Conservation (phyloP, 2,113 vertebrate species). For the Seriola rivoliana region DNA sequence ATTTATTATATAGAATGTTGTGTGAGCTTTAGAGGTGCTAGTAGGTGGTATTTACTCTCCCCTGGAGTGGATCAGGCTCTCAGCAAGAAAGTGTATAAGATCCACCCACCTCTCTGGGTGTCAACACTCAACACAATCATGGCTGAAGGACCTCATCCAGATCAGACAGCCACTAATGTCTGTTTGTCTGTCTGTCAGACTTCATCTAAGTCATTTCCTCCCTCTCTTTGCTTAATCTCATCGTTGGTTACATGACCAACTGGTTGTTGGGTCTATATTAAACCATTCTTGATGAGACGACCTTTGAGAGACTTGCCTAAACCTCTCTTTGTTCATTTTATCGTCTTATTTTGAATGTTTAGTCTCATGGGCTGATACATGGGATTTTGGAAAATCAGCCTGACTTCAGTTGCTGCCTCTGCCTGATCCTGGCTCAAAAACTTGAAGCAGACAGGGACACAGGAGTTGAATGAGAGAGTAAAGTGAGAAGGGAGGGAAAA, state of each 20-base stretch:
- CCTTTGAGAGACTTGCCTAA: background rate
- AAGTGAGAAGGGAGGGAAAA: conserved; percentile 42
- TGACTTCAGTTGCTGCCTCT: background rate
- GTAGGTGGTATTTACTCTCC: too few relatives aligned
- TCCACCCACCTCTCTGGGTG: background rate
- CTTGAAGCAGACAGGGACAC: conserved; percentile 17
- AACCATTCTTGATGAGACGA: conserved; percentile 3
- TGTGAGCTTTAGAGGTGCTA: too few relatives aligned
- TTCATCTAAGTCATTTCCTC: conserved; percentile 9
- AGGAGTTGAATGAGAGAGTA: conserved; percentile 31
- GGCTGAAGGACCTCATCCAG: conserved; percentile 24
- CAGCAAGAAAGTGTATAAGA: background rate
- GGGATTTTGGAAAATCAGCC: conserved; percentile 22
- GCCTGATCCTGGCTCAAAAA: conserved; percentile 42
- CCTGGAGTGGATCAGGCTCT: background rate
- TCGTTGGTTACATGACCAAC: conserved; percentile 14
- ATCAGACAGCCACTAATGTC: conserved; percentile 13
- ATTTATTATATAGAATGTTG: too few relatives aligned
- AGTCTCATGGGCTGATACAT: conserved; percentile 19
- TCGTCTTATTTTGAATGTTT: conserved; percentile 27
- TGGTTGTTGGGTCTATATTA: conserved; percentile 17
- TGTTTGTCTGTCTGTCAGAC: conserved; percentile 13
- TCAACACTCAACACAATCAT: conserved; percentile 21
- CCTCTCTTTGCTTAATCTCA: background rate
- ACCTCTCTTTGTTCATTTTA: conserved; percentile 32